Conservation (phyloP, 2,113 vertebrate genomes). For the Barnardius zonarius region DNA sequence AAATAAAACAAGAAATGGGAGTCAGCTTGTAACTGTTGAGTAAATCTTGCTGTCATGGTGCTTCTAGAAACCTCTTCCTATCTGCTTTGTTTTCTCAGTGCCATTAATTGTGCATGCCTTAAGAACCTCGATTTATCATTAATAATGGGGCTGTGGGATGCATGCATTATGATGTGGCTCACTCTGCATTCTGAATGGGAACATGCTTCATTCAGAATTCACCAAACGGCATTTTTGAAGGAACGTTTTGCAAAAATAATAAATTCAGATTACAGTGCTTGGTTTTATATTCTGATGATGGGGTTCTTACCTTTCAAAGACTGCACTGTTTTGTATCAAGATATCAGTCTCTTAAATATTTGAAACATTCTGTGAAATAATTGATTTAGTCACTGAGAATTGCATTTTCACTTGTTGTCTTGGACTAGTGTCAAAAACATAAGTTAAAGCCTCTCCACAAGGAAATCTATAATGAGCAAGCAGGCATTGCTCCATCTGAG, state of each 20-base stretch:
- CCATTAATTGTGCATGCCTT: not conserved
- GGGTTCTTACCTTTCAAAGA: not conserved
- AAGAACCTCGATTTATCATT: not conserved
- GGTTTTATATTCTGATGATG: not conserved
- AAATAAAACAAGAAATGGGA: not conserved
- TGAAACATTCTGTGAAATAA: not conserved
- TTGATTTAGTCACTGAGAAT: not conserved
- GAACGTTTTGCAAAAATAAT: not conserved
- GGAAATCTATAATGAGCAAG: not conserved
- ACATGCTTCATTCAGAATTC: not conserved
- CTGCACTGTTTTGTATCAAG: not conserved
- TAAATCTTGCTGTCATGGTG: not conserved
- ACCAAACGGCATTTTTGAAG: not conserved
- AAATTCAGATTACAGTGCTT: not conserved
- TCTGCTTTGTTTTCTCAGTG: not conserved
- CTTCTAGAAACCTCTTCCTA: not conserved
- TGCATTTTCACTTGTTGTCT: not conserved
- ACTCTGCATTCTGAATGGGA: not conserved
- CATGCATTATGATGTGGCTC: accelerated
- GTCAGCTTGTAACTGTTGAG: not conserved
- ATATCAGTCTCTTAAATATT: not conserved
- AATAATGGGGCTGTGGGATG: not conserved
- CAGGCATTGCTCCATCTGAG: not conserved
- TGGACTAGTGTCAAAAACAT: not conserved
- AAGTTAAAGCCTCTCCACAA: not conserved